These are phyloP conservation scores for Emydura subglobosa DNA, from an alignment of 2,113 vertebrate species.

Conservation along the genomic window DNA sequence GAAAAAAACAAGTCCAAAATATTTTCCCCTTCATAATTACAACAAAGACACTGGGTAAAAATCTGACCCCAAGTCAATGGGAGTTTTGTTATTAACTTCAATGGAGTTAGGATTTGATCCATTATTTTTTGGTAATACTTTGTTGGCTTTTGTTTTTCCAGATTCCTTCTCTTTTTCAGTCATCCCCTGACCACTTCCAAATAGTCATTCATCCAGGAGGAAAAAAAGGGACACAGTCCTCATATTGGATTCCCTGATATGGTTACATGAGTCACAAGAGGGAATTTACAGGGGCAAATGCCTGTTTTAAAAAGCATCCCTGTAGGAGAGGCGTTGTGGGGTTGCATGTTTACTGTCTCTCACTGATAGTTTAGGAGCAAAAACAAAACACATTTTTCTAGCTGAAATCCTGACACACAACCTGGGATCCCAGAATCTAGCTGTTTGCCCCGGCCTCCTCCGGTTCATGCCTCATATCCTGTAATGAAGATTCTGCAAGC, in stretches of 20 bases:
- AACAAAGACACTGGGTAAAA: neutral
- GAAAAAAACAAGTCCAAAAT: neutral
- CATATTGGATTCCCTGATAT: neutral
- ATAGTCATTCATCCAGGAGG: neutral
- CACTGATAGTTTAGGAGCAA: constrained; percentile 28
- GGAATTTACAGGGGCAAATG: neutral
- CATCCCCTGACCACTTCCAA: neutral
- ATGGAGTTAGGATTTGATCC: neutral
- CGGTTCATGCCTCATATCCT: neutral
- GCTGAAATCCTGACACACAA: neutral
- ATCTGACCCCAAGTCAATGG: neutral
- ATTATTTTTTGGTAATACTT: neutral
- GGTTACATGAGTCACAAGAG: neutral
- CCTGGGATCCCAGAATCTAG: neutral
- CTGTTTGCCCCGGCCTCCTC: neutral
- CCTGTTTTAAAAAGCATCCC: neutral
- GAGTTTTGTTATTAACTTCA: neutral
- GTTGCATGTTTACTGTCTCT: constrained; percentile 30
- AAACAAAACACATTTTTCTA: neutral
- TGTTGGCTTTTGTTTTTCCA: neutral
- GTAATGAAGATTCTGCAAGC: constrained; percentile 3
- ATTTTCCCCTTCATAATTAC: neutral
- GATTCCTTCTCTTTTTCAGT: neutral
- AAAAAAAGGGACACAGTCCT: neutral
- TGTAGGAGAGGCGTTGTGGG: constrained; percentile 8